phyloP scores from a whole-genome alignment of 2,888 invertebrate genomes.

The Opisthograptis luteolata region DNA sequence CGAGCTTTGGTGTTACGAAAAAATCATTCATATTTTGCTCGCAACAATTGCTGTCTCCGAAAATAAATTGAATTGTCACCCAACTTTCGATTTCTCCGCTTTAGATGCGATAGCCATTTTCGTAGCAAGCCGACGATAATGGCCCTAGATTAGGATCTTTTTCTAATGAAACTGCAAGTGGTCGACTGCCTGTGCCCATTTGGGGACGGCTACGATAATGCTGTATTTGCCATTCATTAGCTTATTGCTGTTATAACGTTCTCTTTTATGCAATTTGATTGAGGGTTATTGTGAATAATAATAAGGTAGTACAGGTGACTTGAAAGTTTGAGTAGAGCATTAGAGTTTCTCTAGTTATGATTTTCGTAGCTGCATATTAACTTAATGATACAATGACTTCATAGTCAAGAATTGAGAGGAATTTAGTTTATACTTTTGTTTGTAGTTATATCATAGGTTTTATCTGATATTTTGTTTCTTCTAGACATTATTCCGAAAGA shows the following conservation, averaged over 20 bases:
- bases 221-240: slow-evolving; percentile 35
- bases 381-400: background rate
- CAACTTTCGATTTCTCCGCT: slow-evolving; percentile 58
- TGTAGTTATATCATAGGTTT: no score
- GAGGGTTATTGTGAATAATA: slow-evolving; percentile 16
- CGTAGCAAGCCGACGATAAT: slow-evolving; percentile 71
- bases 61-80: slow-evolving; percentile 23
- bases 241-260: slow-evolving; percentile 15
- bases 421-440: background rate
- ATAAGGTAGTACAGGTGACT: slow-evolving; percentile 1
- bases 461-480: no score
- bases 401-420: background rate
- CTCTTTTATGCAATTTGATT: slow-evolving; percentile 27
- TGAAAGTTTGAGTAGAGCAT: slow-evolving; percentile 1
- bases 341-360: background rate
- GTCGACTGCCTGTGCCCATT: slow-evolving; percentile 54
- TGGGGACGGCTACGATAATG: slow-evolving; percentile 52
- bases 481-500: no score
- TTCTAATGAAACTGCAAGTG: slow-evolving; percentile 77
- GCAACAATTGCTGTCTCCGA: background rate
- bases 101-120: slow-evolving; percentile 68
- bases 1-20: no score
- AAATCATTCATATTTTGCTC: background rate
- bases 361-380: background rate
- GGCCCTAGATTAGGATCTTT: slow-evolving; percentile 72